phyloP scores from a whole-genome alignment of 2,888 invertebrate genomes.

The Anthophora plumipes region DNA sequence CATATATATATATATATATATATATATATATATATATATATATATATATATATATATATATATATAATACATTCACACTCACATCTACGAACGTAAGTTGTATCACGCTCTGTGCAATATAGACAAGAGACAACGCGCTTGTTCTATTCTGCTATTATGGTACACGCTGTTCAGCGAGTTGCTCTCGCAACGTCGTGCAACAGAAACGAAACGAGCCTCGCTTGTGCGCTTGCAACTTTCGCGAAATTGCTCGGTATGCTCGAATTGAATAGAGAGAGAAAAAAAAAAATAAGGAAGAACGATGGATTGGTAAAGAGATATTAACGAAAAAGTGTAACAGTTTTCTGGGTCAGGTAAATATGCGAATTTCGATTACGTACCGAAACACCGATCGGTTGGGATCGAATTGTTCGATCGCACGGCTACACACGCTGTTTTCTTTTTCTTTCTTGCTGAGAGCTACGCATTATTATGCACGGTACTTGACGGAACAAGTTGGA shows the following conservation, averaged over 20 bases:
- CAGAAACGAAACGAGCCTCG: constrained; percentile 34
- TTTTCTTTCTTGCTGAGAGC: not conserved
- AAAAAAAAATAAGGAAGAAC: not conserved
- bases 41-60: too few species aligned
- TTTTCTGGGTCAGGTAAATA: constrained; percentile 49
- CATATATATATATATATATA: too few species aligned
- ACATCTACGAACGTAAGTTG: constrained; percentile 2
- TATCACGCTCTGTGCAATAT: not conserved
- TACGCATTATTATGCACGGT: constrained; percentile 17
- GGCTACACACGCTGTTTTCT: constrained; percentile 33
- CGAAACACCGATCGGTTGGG: constrained; percentile 22
- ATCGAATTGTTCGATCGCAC: constrained; percentile 29
- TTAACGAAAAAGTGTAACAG: constrained; percentile 7
- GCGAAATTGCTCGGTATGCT: constrained; percentile 4
- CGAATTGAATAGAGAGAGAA: not conserved
- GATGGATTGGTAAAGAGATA: not conserved
- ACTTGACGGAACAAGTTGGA: constrained; percentile 18
- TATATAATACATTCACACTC: constrained; percentile 17
- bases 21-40: too few species aligned
- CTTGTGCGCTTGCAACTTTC: constrained; percentile 42
- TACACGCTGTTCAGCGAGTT: constrained; percentile 49
- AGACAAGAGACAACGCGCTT: constrained; percentile 43
- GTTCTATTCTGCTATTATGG: constrained; percentile 41
- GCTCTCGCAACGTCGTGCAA: constrained; percentile 61
- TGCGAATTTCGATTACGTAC: constrained; percentile 16